These are phyloP conservation scores for Sinodicranocentrus sp. DNA, from an alignment of 2,888 invertebrate genomes.

Conservation along the genomic window DNA sequence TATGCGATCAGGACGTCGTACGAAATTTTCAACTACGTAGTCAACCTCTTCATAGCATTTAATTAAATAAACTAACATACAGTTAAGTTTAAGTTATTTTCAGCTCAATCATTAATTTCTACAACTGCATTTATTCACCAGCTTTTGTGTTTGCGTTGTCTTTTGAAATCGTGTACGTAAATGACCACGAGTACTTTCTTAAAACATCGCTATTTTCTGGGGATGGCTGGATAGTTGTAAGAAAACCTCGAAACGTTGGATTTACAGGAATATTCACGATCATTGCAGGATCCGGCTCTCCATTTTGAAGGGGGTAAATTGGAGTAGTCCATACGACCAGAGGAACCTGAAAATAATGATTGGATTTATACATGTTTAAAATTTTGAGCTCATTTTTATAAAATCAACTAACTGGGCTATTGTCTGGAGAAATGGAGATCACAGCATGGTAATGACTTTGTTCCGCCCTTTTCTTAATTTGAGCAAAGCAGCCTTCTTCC, in stretches of 20 bases:
- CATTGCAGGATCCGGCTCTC: constrained; percentile 34
- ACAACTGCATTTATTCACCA: no score
- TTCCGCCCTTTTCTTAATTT: constrained; percentile 33
- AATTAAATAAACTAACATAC: not conserved
- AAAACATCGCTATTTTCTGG: not conserved
- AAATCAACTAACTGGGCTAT: not conserved
- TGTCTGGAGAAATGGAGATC: constrained; percentile 35
- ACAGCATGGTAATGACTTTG: constrained; percentile 28
- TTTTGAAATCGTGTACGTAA: constrained; percentile 36
- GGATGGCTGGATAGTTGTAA: not conserved
- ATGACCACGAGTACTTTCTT: constrained; percentile 46
- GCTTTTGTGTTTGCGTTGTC: no score
- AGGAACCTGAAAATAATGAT: constrained; percentile 45
- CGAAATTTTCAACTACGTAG: constrained; percentile 51
- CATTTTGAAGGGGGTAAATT: constrained; percentile 50
- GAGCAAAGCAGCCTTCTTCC: not conserved
- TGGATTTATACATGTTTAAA: no score
- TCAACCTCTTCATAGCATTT: not conserved
- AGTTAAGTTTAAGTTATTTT: no score
- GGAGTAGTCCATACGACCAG: constrained; percentile 40
- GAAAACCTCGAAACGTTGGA: constrained; percentile 53
- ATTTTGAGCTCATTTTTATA: not conserved
- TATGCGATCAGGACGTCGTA: constrained; percentile 34
- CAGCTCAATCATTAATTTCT: no score
- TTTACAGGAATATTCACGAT: constrained; percentile 46